Conservation (phyloP, 2,797 vertebrate species). For the Poeciliopsis paucimaculata region DNA sequence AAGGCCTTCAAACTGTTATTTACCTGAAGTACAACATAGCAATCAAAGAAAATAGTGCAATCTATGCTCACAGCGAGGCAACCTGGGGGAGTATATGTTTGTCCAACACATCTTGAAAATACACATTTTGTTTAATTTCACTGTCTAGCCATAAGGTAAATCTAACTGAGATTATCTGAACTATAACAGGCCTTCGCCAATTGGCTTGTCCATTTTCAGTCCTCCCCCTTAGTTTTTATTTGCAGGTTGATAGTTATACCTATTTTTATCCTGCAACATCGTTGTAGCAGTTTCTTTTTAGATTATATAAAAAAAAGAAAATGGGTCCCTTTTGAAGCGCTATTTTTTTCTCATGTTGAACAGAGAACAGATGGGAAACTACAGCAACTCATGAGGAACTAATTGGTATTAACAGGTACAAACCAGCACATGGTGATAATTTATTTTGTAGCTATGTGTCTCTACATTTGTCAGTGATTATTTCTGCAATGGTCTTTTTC, state of each 20-base stretch:
- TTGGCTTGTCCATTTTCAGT: neutral
- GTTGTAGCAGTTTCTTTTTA: neutral
- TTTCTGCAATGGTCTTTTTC: neutral
- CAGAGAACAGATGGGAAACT: constrained; percentile 1
- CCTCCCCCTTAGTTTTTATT: neutral
- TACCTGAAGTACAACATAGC: constrained; percentile 3
- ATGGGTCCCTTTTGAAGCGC: neutral
- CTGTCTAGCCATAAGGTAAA: neutral
- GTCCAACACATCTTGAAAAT: neutral
- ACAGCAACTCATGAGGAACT: constrained; percentile 3
- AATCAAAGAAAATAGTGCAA: constrained; percentile 10
- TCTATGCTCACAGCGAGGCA: neutral
- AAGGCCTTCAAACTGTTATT: neutral
- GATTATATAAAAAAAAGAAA: neutral
- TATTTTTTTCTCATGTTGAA: neutral
- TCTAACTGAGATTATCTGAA: neutral
- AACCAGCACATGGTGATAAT: neutral
- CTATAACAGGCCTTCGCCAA: neutral
- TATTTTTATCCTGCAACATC: neutral
- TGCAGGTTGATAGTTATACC: neutral
- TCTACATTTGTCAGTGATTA: neutral
- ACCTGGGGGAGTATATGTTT: neutral
- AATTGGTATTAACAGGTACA: constrained; percentile 3
- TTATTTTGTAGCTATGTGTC: neutral
- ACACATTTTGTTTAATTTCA: neutral